These are phyloP conservation scores for Hypomecis atomaria DNA, from an alignment of 2,888 invertebrate genomes.

Conservation along the genomic window DNA sequence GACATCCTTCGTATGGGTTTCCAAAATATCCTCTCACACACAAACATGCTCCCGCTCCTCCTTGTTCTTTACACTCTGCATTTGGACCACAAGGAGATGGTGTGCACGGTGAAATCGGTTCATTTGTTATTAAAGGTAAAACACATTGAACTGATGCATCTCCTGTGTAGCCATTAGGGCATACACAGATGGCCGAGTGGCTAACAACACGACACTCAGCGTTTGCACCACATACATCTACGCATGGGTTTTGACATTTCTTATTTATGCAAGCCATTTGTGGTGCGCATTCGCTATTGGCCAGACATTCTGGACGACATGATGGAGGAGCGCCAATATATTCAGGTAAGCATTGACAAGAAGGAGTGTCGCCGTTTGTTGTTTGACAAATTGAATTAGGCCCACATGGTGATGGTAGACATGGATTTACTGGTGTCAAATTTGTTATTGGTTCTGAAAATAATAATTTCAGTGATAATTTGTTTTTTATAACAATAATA, in stretches of 20 bases:
- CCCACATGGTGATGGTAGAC: constrained; percentile 91
- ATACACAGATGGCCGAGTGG: constrained; percentile 89
- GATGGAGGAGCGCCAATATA: constrained; percentile 89
- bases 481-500: neutral
- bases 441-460: constrained; percentile 63
- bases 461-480: constrained; percentile 20
- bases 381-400: constrained; percentile 87
- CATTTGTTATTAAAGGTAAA: constrained; percentile 52
- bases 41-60: constrained; percentile 86
- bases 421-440: constrained; percentile 82
- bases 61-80: constrained; percentile 85
- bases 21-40: constrained; percentile 90
- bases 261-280: constrained; percentile 89
- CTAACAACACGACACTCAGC: constrained; percentile 91
- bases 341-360: constrained; percentile 88
- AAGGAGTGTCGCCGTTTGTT: constrained; percentile 83
- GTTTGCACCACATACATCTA: constrained; percentile 89
- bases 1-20: constrained; percentile 91
- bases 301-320: constrained; percentile 89
- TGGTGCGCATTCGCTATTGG: constrained; percentile 88
- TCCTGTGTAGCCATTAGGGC: constrained; percentile 88
- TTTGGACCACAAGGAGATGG: constrained; percentile 87
- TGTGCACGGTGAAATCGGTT: constrained; percentile 82
- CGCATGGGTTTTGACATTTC: constrained; percentile 91
- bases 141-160: constrained; percentile 89